phyloP scores from a whole-genome alignment of 2,888 invertebrate species.

The Melinaea menophilus region DNA sequence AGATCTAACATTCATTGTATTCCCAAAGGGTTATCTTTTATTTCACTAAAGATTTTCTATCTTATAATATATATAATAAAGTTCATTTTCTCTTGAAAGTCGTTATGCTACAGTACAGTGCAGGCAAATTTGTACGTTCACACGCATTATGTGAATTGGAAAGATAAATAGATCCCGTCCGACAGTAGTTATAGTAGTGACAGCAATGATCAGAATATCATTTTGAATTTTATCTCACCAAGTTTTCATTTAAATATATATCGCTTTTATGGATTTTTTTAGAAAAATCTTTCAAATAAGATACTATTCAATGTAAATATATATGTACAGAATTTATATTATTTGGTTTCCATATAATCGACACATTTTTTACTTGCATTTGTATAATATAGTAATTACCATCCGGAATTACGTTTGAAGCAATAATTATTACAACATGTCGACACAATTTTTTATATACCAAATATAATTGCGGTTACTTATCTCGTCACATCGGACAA shows the following conservation, averaged over 20 bases:
- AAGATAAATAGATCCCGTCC: conserved; percentile 66
- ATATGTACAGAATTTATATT: too few species aligned
- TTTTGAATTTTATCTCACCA: too few species aligned
- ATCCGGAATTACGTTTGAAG: background rate
- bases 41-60: background rate
- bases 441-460: background rate
- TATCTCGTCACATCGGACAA: conserved; percentile 3
- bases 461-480: conserved; percentile 3
- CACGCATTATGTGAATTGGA: conserved; percentile 64
- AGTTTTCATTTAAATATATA: background rate
- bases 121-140: conserved; percentile 30
- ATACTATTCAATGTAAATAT: too few species aligned
- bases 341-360: too few species aligned
- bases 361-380: too few species aligned
- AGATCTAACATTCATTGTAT: conserved; percentile 65
- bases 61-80: background rate
- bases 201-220: background rate
- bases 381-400: too few species aligned
- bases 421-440: background rate
- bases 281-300: too few species aligned
- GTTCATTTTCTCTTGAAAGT: background rate
- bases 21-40: conserved; percentile 55
- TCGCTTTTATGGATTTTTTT: background rate
- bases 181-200: conserved; percentile 1
- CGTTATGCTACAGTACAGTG: background rate